Evolutionary conservation across 30 jellyfish, hydroid and myxozoan genomes (phyloP).

Genomic region (Turritopsis dohrnii): DNA sequence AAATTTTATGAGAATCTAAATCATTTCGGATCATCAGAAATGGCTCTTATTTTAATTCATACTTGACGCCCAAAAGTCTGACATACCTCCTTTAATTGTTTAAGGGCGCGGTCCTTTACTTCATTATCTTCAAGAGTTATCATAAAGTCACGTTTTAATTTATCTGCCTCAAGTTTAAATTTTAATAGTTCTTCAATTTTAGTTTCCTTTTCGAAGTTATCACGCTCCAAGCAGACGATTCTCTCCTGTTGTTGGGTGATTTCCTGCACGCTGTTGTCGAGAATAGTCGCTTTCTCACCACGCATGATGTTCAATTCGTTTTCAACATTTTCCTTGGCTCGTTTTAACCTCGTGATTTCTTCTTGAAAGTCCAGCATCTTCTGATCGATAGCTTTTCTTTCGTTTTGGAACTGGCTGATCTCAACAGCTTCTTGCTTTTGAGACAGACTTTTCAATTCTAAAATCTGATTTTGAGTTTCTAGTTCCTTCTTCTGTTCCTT

Average conservation of each 20-base stretch:
- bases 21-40: background rate
- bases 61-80: background rate
- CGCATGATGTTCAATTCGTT: slow-evolving; percentile 38
- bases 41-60: too few species aligned
- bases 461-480: slow-evolving; percentile 76
- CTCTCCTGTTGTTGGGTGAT: slow-evolving; percentile 84
- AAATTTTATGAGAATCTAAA: background rate
- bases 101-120: slow-evolving; percentile 25
- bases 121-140: slow-evolving; percentile 43
- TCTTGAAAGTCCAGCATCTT: slow-evolving; percentile 28
- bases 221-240: slow-evolving; percentile 46
- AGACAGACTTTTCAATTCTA: slow-evolving; percentile 73
- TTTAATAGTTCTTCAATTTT: slow-evolving; percentile 31
- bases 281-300: slow-evolving; percentile 69
- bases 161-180: slow-evolving; percentile 50
- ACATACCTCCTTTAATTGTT: slow-evolving; percentile 45
- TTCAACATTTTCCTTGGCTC: slow-evolving; percentile 37
- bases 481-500: slow-evolving; percentile 89
- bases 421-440: slow-evolving; percentile 84
- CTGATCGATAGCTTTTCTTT: slow-evolving; percentile 42
- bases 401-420: slow-evolving; percentile 42
- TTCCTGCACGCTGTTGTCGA: slow-evolving; percentile 93
- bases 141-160: slow-evolving; percentile 38
- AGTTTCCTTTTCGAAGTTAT: slow-evolving; percentile 39
- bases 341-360: slow-evolving; percentile 35